Conservation (phyloP, 2,113 vertebrate species). For the Greenwoodochromis staneri region DNA sequence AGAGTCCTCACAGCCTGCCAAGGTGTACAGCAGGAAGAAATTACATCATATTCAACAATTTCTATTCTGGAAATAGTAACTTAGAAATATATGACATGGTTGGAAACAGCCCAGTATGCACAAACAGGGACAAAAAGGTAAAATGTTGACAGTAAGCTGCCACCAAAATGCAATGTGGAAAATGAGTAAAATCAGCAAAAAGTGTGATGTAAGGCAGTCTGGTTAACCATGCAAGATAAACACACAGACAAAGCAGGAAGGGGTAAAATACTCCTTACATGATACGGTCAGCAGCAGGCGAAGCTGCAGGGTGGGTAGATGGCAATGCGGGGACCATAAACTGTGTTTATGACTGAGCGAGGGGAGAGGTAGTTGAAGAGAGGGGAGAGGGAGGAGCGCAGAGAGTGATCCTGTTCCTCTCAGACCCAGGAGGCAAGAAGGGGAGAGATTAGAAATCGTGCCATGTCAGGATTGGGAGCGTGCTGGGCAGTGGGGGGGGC, state of each 20-base stretch:
- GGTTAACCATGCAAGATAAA: constrained; percentile 18
- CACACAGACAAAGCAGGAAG: constrained; percentile 15
- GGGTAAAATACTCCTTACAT: constrained; percentile 29
- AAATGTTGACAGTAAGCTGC: constrained; percentile 40
- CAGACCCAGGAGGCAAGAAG: constrained; percentile 52
- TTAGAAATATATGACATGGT: neutral
- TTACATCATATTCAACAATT: constrained; percentile 32
- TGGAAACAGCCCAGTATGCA: constrained; percentile 34
- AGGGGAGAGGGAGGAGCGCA: constrained; percentile 28
- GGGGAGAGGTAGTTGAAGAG: constrained; percentile 20
- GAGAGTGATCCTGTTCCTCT: constrained; percentile 40
- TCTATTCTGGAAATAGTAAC: constrained; percentile 6
- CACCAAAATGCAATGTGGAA: constrained; percentile 21
- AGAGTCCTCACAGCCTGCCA: neutral
- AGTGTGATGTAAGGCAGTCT: constrained; percentile 21
- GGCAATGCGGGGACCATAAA: constrained; percentile 3
- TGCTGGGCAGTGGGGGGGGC: constrained; percentile 47
- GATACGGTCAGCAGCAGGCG: constrained; percentile 39
- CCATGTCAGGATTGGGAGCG: constrained; percentile 65
- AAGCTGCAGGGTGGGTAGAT: constrained; percentile 43
- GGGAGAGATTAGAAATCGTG: constrained; percentile 64
- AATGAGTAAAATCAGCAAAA: constrained; percentile 41
- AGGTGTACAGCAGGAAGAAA: neutral
- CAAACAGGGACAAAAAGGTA: constrained; percentile 33
- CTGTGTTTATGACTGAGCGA: constrained; percentile 24